These are phyloP conservation scores for Reticulitermes lucifugus DNA, from an alignment of 2,888 invertebrate species.

Conservation along the genomic window DNA sequence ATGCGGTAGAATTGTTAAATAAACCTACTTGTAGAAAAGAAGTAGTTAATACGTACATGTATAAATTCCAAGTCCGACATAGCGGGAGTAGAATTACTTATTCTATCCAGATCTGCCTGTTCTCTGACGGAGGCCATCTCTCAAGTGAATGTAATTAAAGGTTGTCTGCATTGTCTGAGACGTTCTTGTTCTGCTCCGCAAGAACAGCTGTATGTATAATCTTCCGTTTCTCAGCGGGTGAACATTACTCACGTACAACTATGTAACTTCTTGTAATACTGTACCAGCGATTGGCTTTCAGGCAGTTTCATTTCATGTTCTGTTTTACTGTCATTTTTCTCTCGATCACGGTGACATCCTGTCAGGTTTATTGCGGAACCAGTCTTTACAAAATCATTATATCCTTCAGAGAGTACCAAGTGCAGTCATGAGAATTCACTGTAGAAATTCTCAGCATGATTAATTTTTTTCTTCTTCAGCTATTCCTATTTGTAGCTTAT, in stretches of 20 bases:
- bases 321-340: neutral
- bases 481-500: too few species aligned
- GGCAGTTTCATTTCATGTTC: constrained; percentile 7
- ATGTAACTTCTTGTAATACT: neutral
- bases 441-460: too few species aligned
- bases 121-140: neutral
- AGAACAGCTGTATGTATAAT: too few species aligned
- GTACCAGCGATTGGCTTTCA: neutral
- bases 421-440: neutral
- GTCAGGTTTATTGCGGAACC: neutral
- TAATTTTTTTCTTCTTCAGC: too few species aligned
- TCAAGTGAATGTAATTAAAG: neutral
- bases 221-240: neutral
- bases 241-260: constrained; percentile 1
- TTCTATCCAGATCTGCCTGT: too few species aligned
- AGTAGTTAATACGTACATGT: too few species aligned
- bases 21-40: too few species aligned
- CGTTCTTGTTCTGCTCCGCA: too few species aligned
- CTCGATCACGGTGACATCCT: neutral
- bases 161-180: neutral
- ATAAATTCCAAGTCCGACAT: too few species aligned
- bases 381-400: neutral
- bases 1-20: too few species aligned
- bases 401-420: neutral
- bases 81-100: too few species aligned